phyloP scores from a whole-genome alignment of 2,888 invertebrate genomes.

The Congeria kusceri region DNA sequence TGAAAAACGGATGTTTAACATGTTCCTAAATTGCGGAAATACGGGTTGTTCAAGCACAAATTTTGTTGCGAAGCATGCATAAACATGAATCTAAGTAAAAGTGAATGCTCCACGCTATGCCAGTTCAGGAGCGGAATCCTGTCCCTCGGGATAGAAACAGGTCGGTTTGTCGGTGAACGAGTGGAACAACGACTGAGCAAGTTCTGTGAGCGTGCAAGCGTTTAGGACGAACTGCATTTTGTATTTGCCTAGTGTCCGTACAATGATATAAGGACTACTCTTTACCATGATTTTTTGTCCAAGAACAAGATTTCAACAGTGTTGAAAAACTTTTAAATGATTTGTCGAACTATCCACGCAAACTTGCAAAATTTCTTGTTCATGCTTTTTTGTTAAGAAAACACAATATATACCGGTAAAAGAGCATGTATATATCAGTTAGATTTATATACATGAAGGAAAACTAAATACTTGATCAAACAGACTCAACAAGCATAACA shows the following conservation, averaged over 20 bases:
- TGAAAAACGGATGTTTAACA: background rate
- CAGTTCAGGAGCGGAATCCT: constrained; percentile 13
- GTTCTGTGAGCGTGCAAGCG: background rate
- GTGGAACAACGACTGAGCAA: background rate
- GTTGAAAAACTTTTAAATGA: background rate
- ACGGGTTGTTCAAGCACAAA: background rate
- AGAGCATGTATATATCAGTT: background rate
- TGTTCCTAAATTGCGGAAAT: background rate
- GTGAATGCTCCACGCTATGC: constrained; percentile 2
- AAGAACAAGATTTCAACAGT: background rate
- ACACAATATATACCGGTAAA: background rate
- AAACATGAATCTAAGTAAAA: background rate
- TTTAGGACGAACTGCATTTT: background rate
- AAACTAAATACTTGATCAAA: too few relatives aligned
- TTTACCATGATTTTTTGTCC: background rate
- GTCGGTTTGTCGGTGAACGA: background rate
- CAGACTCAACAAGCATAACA: too few relatives aligned
- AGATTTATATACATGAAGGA: too few relatives aligned
- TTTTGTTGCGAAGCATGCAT: background rate
- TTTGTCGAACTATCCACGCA: background rate
- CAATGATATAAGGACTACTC: background rate
- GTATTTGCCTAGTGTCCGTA: background rate
- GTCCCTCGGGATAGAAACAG: constrained; percentile 17
- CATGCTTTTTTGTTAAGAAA: background rate
- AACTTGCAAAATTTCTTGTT: background rate